Evolutionary conservation across 2,797 vertebrate genomes (phyloP).

Genomic region (Hydrolagus colliei): DNA sequence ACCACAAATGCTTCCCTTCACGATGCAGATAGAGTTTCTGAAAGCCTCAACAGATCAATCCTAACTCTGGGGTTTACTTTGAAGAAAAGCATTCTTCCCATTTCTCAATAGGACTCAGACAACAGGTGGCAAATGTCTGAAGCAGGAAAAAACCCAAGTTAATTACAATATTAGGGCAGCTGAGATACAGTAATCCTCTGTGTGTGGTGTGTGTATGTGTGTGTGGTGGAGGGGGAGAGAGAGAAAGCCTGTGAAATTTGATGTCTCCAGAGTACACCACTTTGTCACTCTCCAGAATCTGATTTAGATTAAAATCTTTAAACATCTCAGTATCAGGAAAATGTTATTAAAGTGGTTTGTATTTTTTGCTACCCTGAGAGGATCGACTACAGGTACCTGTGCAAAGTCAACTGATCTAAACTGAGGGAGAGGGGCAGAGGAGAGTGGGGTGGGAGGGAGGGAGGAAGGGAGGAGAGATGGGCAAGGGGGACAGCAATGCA

Average conservation of each 20-base stretch:
- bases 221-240: no score
- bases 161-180: constrained; percentile 8
- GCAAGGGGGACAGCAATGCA: not conserved
- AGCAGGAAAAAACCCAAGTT: not conserved
- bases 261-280: not conserved
- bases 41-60: not conserved
- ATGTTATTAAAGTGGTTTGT: not conserved
- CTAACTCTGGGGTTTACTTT: not conserved
- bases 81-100: not conserved
- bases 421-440: no score
- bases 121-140: constrained; percentile 17
- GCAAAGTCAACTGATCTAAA: no score
- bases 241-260: not conserved
- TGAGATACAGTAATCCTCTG: not conserved
- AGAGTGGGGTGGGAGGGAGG: no score
- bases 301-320: not conserved
- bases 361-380: no score
- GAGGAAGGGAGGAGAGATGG: no score
- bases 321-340: not conserved
- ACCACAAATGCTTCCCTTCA: constrained; percentile 9
- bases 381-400: no score
- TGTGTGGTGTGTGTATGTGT: no score
- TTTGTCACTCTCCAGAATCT: not conserved
- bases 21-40: constrained; percentile 20
- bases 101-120: not conserved